Percentiles rank a stretch among this genome's conserved stretches.
Conservation (phyloP, 2,888 invertebrate genomes). For the Metopia argyrocephala region DNA sequence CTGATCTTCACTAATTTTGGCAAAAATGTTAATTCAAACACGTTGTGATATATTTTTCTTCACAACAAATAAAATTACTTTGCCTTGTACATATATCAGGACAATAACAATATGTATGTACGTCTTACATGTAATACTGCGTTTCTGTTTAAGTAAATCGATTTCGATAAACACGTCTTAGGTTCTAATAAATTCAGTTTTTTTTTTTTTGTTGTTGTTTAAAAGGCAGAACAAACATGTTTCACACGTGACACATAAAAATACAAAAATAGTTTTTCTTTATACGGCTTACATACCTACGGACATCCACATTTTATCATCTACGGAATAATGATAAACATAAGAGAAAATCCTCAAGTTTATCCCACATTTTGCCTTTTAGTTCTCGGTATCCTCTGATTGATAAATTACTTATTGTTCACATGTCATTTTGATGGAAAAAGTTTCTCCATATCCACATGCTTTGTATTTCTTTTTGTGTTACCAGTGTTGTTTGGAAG, state of each 20-base stretch:
- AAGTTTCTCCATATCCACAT: conserved; percentile 20
- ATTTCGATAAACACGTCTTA: conserved; percentile 11
- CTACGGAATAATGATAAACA: conserved; percentile 8
- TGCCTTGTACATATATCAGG: too few species aligned
- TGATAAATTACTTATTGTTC: conserved; percentile 62
- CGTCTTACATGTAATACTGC: too few species aligned
- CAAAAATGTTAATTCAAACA: too few species aligned
- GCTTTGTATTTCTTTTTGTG: conserved; percentile 2
- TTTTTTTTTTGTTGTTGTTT: too few species aligned
- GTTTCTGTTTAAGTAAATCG: conserved; percentile 23
- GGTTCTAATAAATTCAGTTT: conserved; percentile 44
- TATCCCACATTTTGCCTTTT: conserved; percentile 43
- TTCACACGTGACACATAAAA: conserved; percentile 46
- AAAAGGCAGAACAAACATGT: conserved; percentile 34
- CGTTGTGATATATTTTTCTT: too few species aligned
- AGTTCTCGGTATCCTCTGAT: conserved; percentile 48
- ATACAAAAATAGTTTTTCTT: conserved; percentile 42
- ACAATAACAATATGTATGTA: too few species aligned
- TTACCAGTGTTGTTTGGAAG: too few species aligned
- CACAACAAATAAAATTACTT: too few species aligned
- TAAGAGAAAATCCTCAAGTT: conserved; percentile 52
- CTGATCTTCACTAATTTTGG: too few species aligned
- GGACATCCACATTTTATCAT: neutral
- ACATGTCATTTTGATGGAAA: conserved; percentile 57
- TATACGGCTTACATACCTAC: neutral